Conservation (phyloP, 2,113 vertebrate genomes). For the Dendropsophus ebraccatus region DNA sequence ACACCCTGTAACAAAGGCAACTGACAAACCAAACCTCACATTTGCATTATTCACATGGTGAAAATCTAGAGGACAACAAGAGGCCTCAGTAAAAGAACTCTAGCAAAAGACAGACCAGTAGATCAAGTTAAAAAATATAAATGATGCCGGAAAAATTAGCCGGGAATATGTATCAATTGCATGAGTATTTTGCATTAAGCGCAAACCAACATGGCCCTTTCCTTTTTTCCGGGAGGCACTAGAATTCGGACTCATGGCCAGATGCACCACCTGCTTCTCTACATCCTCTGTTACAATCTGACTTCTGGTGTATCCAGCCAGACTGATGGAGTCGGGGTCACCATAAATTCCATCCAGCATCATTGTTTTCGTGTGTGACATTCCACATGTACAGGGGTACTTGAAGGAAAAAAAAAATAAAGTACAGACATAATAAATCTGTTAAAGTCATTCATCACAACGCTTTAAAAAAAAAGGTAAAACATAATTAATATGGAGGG, state of each 20-base stretch:
- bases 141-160: slow-evolving; percentile 91
- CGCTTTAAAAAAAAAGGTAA: no score
- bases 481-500: no score
- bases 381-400: slow-evolving; percentile 82
- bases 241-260: slow-evolving; percentile 81
- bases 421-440: slow-evolving; percentile 70
- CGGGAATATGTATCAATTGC: slow-evolving; percentile 93
- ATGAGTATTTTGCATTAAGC: slow-evolving; percentile 89
- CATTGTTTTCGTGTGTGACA: slow-evolving; percentile 84
- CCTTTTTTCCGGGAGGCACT: slow-evolving; percentile 81
- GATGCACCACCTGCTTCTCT: slow-evolving; percentile 85
- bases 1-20: neutral
- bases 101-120: slow-evolving; percentile 96
- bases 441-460: no score
- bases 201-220: slow-evolving; percentile 75
- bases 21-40: neutral
- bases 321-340: slow-evolving; percentile 86
- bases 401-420: slow-evolving; percentile 66
- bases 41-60: slow-evolving; percentile 34
- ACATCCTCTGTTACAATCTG: slow-evolving; percentile 79
- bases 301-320: slow-evolving; percentile 83
- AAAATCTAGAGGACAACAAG: slow-evolving; percentile 2
- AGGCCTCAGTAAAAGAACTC: neutral
- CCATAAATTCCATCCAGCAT: slow-evolving; percentile 87
- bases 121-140: slow-evolving; percentile 94